These are phyloP conservation scores for Sardinella longiceps DNA, from an alignment of 2,797 vertebrate species.

Conservation along the genomic window DNA sequence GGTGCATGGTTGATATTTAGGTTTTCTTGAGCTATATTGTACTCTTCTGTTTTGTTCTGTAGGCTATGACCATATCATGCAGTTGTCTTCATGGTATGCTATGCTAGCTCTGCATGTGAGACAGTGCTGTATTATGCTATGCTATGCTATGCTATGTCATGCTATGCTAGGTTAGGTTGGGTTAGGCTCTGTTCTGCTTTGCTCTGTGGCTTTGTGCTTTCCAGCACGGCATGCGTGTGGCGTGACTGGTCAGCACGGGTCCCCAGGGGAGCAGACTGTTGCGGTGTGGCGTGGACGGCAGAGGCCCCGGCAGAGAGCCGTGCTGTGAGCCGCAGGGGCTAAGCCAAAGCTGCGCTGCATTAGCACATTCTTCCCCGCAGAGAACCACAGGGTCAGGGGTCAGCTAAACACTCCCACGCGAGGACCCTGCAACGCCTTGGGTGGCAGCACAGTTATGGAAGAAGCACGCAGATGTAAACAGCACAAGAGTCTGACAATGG, in stretches of 20 bases:
- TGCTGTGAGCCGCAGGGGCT: constrained; percentile 45
- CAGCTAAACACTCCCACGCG: constrained; percentile 37
- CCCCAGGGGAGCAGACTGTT: constrained; percentile 26
- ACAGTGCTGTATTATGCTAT: neutral
- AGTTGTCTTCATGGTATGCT: neutral
- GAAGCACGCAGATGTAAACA: constrained; percentile 25
- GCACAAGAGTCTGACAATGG: neutral
- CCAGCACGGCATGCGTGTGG: constrained; percentile 14
- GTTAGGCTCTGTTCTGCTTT: neutral
- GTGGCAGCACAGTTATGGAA: constrained; percentile 42
- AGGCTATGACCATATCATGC: neutral
- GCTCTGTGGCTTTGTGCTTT: neutral
- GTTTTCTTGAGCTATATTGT: neutral
- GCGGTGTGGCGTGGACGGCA: constrained; percentile 2
- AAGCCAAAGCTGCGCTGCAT: constrained; percentile 51
- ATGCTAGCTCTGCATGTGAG: neutral
- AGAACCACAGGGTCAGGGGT: constrained; percentile 45
- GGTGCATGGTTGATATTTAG: neutral
- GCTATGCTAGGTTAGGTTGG: neutral
- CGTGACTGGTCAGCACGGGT: neutral
- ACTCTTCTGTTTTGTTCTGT: neutral
- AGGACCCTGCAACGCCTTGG: constrained; percentile 27
- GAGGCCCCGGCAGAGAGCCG: constrained; percentile 34
- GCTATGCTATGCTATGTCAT: neutral
- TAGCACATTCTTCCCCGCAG: constrained; percentile 49